These are phyloP conservation scores for Kobus ellipsiprymnus DNA, from an alignment of 2,113 vertebrate genomes.

Conservation along the genomic window DNA sequence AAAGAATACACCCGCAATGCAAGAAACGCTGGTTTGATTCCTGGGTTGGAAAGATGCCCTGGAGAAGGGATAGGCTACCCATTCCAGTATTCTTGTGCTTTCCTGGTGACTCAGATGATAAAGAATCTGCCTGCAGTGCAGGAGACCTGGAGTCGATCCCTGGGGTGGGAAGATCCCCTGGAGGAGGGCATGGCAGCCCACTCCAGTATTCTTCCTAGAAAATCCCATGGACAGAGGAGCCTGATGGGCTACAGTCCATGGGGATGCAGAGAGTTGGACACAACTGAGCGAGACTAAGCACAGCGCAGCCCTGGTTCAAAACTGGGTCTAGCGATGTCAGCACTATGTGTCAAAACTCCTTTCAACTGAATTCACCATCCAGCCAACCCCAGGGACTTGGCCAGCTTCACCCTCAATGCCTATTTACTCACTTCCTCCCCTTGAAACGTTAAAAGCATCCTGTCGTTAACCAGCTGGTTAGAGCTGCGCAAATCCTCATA, in stretches of 20 bases:
- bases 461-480: conserved; percentile 73
- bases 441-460: conserved; percentile 58
- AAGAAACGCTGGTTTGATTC: background rate
- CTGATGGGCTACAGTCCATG: background rate
- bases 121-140: background rate
- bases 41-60: background rate
- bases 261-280: background rate
- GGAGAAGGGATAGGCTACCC: background rate
- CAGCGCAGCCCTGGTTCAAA: background rate
- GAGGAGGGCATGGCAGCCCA: background rate
- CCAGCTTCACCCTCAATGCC: background rate
- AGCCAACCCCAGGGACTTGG: background rate
- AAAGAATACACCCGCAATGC: background rate
- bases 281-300: background rate
- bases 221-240: background rate
- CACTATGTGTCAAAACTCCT: background rate
- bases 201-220: background rate
- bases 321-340: background rate
- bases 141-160: background rate
- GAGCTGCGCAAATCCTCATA: conserved; percentile 65
- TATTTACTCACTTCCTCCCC: conserved; percentile 32
- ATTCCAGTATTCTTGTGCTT: background rate
- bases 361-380: background rate
- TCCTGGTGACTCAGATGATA: background rate
- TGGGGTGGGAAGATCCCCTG: background rate